Conservation (phyloP, 2,113 vertebrate genomes). For the Rhinoptilus africanus region DNA sequence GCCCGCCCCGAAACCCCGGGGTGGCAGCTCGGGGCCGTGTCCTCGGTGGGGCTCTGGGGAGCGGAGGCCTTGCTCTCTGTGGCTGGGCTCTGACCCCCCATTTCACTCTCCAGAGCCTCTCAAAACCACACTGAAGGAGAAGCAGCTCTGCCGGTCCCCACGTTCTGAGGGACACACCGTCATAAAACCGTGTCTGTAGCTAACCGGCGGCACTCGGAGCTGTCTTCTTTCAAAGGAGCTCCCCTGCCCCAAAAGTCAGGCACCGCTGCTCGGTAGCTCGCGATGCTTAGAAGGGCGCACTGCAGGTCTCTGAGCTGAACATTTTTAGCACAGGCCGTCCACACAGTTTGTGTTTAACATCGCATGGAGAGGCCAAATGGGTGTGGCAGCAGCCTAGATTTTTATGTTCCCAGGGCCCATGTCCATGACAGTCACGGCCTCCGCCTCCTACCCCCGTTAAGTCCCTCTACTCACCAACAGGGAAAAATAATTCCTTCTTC, state of each 20-base stretch:
- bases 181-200: fast-evolving
- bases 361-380: background rate
- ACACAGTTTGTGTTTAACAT: background rate
- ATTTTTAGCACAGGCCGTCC: background rate
- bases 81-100: background rate
- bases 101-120: background rate
- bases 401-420: background rate
- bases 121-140: fast-evolving
- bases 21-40: fast-evolving
- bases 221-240: background rate
- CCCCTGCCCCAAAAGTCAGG: background rate
- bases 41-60: background rate
- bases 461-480: background rate
- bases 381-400: background rate
- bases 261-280: fast-evolving
- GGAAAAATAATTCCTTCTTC: background rate
- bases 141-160: fast-evolving
- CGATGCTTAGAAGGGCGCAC: background rate
- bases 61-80: too few species aligned
- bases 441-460: background rate
- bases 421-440: background rate
- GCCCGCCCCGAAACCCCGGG: fast-evolving
- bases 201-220: fast-evolving
- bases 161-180: fast-evolving
- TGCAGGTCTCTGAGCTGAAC: background rate